Evolutionary conservation across 2,797 vertebrate genomes (phyloP), one percentile per base, ranked within the genome.

Genomic region (Coregonus ussuriensis): DNA sequence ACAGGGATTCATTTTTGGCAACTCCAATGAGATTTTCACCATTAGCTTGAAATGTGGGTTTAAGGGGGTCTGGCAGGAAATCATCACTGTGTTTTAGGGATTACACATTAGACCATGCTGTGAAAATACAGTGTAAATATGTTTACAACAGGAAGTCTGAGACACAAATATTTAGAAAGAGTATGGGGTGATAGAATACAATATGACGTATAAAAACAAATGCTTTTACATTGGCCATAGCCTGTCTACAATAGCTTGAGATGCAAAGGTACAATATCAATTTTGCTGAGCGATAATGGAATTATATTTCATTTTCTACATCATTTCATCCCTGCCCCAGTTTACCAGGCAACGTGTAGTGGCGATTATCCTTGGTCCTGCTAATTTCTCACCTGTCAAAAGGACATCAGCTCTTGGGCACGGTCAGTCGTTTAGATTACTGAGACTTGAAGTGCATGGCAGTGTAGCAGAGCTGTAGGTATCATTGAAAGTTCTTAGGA

Each of bases 11-110:
- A 68, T 75, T 53, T 54, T 51, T 4, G 31, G 63, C 29, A 77
- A 77, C 75, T 77, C 66, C 72, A 78, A 37, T 74, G 76, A 72
- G 29, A 69, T 80, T 77, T 85, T 80, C 77, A 74, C 53, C 74
- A 54, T 77, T 41, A 18, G 66, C 37, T 62, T 77, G 78, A 74
- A 77, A 75, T 11, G n/a, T 2, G 78, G 51, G 16, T 71, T 76
- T 47, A 72, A 65, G 47, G 59, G 14, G 71, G 52, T 52, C 18
- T 85, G 79, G 66, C 11, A 84, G 59, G 25, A 71, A 77, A 33
- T 59, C 18, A 31, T 29, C 25, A 37, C 14, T 56, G 5, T 6
- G 21, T 52, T 47, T 66, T 74, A 74, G 75, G 72, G 74, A 84
- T 81, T 82, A 80, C 53, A 31, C 47, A 52, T 78, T 51, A 81